Evolutionary conservation across 1,140 invertebrate species (phyloP), one percentile per base, ranked within the genome.

Genomic region (Cheumatopsyche charites): DNA sequence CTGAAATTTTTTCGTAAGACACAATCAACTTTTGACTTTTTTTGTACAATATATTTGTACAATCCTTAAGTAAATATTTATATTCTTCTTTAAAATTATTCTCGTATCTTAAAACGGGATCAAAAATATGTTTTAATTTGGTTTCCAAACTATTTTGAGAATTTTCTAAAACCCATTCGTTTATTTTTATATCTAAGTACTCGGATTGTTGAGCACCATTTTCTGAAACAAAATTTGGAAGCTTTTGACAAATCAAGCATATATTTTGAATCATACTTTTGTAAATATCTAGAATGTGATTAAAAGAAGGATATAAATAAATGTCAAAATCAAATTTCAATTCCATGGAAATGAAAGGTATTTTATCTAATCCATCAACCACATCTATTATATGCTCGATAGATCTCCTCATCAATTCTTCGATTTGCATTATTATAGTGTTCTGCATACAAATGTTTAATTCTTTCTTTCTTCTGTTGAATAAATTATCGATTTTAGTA

Each of bases 1-100:
- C 84, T 72, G 84, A 80, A 43, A 90, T 87, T 79, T 88, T 87
- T 23, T 83, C 81, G 84, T 52, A 85, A 3, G 61, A 45, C 12
- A 25, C 23, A 2, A 25, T 11, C 12, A 58, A 12, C 13, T 47
- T 13, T 19, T 67, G 73, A 77, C 36, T 71, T 63, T 17, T 67
- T 62, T 67, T 76, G 15, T 58, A 65, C n/a, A 21, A 78, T 77
- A 67, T 77, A 41, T 80, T 62, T 62, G 81, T 80, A 74, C 82
- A 83, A 75, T 79, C 74, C 11, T 76, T 58, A 23, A 83, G 69
- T 26, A 78, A 76, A 45, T 63, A 73, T 78, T 80, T 80, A 13
- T 79, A 83, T 66, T 80, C 77, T 70, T 71, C 29, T 70, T 79
- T 79, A 68, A 85, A 76, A 63, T 75, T 75, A 21, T 79, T 78